These are phyloP conservation scores for Cebus imitator DNA, from an alignment of 2,113 vertebrate species.

Conservation along the genomic window DNA sequence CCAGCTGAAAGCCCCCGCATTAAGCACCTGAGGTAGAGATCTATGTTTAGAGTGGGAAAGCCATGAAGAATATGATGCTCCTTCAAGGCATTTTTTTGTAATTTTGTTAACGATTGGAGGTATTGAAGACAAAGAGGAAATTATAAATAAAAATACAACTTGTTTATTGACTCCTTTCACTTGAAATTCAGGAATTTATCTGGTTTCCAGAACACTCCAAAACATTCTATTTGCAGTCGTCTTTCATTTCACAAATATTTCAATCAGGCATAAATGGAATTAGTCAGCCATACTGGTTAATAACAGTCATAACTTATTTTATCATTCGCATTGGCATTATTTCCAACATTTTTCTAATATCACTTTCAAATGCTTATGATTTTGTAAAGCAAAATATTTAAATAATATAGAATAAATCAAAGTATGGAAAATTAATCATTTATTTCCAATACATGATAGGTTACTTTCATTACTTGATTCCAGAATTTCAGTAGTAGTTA, in stretches of 20 bases:
- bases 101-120: background rate
- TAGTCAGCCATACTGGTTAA: background rate
- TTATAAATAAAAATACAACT: background rate
- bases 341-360: background rate
- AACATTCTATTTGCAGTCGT: background rate
- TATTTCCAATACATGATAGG: background rate
- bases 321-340: background rate
- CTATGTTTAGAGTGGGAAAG: constrained; percentile 41
- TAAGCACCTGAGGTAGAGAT: constrained; percentile 35
- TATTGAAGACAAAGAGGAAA: background rate
- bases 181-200: background rate
- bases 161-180: background rate
- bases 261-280: background rate
- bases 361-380: background rate
- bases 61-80: background rate
- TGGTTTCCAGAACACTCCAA: background rate
- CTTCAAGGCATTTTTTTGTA: background rate
- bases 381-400: background rate
- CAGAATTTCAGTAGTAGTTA: background rate
- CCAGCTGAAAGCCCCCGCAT: background rate
- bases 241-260: background rate
- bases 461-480: background rate
- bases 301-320: background rate
- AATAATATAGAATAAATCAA: background rate
- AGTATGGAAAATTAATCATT: background rate